phyloP scores from a whole-genome alignment of 2,888 invertebrate genomes.

The Tricholauxania praeusta region DNA sequence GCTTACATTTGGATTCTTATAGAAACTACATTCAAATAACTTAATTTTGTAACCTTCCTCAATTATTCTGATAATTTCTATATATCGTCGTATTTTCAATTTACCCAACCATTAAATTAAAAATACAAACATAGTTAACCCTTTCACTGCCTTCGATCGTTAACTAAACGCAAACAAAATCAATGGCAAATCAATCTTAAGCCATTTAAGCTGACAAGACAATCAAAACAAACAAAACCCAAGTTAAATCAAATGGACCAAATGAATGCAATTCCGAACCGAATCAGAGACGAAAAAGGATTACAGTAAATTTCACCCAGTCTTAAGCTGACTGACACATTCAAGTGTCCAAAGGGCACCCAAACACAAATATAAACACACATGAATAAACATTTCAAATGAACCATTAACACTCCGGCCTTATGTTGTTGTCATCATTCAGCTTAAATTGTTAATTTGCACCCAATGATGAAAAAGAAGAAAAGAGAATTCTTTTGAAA shows the following conservation, averaged over 20 bases:
- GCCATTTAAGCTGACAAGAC: slow-evolving; percentile 32
- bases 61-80: no score
- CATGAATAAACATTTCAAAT: slow-evolving; percentile 61
- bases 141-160: slow-evolving; percentile 18
- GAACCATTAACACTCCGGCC: slow-evolving; percentile 61
- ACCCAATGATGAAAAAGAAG: slow-evolving; percentile 46
- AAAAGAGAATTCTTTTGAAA: slow-evolving; percentile 34
- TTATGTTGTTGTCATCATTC: slow-evolving; percentile 7
- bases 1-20: no score
- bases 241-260: slow-evolving; percentile 27
- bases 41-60: no score
- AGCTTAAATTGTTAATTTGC: slow-evolving; percentile 34
- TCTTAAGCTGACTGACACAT: slow-evolving; percentile 43
- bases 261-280: neutral
- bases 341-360: slow-evolving; percentile 51
- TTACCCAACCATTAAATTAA: no score
- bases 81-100: no score
- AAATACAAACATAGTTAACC: no score
- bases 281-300: slow-evolving; percentile 50
- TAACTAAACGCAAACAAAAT: slow-evolving; percentile 25
- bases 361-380: slow-evolving; percentile 38
- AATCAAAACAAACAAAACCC: slow-evolving; percentile 34
- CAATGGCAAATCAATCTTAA: slow-evolving; percentile 30
- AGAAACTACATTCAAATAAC: no score
- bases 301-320: slow-evolving; percentile 60